Conservation (phyloP, 2,888 invertebrate species). For the Meteorus colon region DNA sequence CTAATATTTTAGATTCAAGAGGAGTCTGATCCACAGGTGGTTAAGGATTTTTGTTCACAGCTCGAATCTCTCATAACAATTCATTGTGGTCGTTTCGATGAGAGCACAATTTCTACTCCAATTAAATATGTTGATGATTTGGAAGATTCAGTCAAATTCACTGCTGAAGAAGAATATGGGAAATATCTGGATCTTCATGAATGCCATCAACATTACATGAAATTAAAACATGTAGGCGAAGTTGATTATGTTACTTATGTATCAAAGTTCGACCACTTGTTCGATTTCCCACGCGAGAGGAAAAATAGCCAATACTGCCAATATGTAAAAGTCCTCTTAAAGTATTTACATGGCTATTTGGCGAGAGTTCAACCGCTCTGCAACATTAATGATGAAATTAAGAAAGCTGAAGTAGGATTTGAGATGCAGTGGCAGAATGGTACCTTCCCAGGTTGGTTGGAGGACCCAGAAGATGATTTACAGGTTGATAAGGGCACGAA, state of each 20-base stretch:
- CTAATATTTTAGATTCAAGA: slow-evolving; percentile 74
- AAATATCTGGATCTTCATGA: slow-evolving; percentile 98
- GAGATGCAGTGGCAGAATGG: slow-evolving; percentile 91
- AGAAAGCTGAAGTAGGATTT: slow-evolving; percentile 86
- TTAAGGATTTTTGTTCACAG: slow-evolving; percentile 96
- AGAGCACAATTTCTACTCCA: slow-evolving; percentile 96
- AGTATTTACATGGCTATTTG: slow-evolving; percentile 90
- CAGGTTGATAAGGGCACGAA: slow-evolving; percentile 96
- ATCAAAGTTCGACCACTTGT: slow-evolving; percentile 94
- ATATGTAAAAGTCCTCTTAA: slow-evolving; percentile 89
- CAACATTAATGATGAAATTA: slow-evolving; percentile 87
- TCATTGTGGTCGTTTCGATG: slow-evolving; percentile 95
- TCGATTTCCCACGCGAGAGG: slow-evolving; percentile 93
- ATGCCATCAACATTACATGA: slow-evolving; percentile 96
- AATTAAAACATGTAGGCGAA: slow-evolving; percentile 97
- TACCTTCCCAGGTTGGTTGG: slow-evolving; percentile 97
- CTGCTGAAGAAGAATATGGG: slow-evolving; percentile 99
- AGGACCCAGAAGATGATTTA: slow-evolving; percentile 95
- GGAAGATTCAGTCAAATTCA: slow-evolving; percentile 93
- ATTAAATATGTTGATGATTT: slow-evolving; percentile 97
- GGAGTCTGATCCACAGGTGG: slow-evolving; percentile 98
- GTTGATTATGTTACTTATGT: slow-evolving; percentile 97
- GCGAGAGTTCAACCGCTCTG: slow-evolving; percentile 89
- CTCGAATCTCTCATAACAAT: slow-evolving; percentile 97
- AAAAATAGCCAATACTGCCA: slow-evolving; percentile 91